Conservation (phyloP, 2,113 vertebrate species). For the Tyto alba region DNA sequence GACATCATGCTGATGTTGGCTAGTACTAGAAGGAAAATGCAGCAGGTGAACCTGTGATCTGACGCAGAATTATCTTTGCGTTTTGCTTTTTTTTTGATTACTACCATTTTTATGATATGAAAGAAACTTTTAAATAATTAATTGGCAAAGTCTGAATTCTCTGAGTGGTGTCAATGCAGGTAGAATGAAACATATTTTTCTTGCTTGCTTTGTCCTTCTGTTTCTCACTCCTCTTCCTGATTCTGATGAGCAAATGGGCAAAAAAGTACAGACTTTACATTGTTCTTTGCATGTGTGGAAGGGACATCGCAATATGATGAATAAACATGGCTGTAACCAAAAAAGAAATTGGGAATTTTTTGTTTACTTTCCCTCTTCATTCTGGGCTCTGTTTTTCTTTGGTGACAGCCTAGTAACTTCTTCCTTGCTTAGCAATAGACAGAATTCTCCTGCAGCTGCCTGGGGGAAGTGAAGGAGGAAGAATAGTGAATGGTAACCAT, state of each 20-base stretch:
- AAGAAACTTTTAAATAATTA: background rate
- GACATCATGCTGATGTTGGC: background rate
- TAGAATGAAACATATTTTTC: background rate
- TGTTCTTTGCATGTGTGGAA: background rate
- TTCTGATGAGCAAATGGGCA: background rate
- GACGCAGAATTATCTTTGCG: background rate
- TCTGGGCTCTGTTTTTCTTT: background rate
- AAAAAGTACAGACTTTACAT: background rate
- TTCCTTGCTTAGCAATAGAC: conserved; percentile 1
- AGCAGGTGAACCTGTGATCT: background rate
- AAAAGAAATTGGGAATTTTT: background rate
- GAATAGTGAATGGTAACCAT: conserved; percentile 21
- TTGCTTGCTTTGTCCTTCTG: background rate
- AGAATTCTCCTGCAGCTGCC: conserved; percentile 29
- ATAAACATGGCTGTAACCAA: background rate
- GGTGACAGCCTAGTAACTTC: background rate
- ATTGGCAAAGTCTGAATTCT: background rate
- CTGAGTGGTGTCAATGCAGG: background rate
- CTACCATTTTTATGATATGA: background rate
- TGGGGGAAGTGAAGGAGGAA: conserved; percentile 22
- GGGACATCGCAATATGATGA: background rate
- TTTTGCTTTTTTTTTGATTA: background rate
- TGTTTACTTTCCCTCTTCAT: background rate
- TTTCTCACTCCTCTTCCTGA: background rate
- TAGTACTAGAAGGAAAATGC: background rate